Conservation (phyloP, 2,888 invertebrate genomes). For the Candidula unifasciata region DNA sequence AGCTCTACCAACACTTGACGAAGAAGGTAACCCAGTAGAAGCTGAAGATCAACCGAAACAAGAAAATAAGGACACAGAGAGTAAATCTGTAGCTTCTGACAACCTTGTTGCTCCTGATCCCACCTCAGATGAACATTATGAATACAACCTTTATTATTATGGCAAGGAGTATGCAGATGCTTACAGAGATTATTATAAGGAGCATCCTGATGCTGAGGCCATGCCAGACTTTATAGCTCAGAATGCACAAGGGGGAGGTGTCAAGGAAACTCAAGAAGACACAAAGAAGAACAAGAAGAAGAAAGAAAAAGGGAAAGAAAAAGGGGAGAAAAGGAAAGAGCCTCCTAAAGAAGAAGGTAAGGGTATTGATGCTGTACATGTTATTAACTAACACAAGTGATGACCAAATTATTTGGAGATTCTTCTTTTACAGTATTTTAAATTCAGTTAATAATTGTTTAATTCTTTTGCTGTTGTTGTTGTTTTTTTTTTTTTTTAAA, state of each 20-base stretch:
- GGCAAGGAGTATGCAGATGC: slow-evolving; percentile 61
- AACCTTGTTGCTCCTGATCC: slow-evolving; percentile 35
- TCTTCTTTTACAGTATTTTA: not conserved
- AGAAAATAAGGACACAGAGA: slow-evolving; percentile 16
- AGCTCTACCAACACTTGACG: slow-evolving; percentile 43
- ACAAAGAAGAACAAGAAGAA: slow-evolving; percentile 56
- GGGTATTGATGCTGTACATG: not conserved
- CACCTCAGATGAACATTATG: slow-evolving; percentile 57
- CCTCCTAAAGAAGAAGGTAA: slow-evolving; percentile 51
- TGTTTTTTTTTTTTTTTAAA: not conserved
- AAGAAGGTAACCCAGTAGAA: slow-evolving; percentile 41
- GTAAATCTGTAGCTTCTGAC: not conserved
- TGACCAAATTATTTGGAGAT: no score
- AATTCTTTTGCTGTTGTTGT: no score
- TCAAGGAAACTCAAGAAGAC: slow-evolving; percentile 36
- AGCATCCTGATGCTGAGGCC: slow-evolving; percentile 46
- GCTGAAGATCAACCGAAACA: slow-evolving; percentile 37
- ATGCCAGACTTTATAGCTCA: slow-evolving; percentile 43
- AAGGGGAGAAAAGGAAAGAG: slow-evolving; percentile 61
- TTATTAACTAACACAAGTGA: not conserved
- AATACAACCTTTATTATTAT: slow-evolving; percentile 70
- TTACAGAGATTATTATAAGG: slow-evolving; percentile 50
- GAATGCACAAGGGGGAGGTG: slow-evolving; percentile 31
- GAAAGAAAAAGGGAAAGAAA: slow-evolving; percentile 56
- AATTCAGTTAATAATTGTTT: not conserved